Evolutionary conservation across 2,797 vertebrate species (phyloP), one percentile per base, ranked within the genome.

Genomic region (Nothura maculosa): DNA sequence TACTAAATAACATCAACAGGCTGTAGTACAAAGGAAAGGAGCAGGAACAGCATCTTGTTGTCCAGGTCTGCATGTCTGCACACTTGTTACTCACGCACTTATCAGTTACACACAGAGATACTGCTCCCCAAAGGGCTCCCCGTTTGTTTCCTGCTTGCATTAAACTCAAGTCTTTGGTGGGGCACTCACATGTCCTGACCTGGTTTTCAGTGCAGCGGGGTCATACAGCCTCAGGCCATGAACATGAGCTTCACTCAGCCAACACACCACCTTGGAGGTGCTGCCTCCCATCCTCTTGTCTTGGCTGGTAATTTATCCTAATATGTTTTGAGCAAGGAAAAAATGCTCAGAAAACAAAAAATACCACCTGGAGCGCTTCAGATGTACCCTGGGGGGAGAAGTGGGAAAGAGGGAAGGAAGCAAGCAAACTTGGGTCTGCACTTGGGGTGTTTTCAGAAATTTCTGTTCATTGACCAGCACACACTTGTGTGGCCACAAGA

Each of bases 401-500:
- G 50, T 12, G 27, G 28, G 25, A 28, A 28, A 28, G 50, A 28
- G 27, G 25, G 7, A 9, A 52, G 50, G 50, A 40, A 0, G 12
- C 47, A 70, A 84, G 32, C 27, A 57, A 54, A 6, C 19, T 4
- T 62, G 6, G 12, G 9, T 13, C 20, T 22, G 4, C 16, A 36
- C 6, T 43, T 60, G 16, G 22, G 19, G 25, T 48, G 6, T 83
- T 92, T 94, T 77, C 20, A 69, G 25, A 64, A 79, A n/a, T 8
- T 69, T 72, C 64, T 68, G 1, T 20, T 50, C 54, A 14, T 58
- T 34, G n/a, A 73, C 52, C 19, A 62, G 38, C 8, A 10, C 3
- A 80, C 0, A 0, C 8, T 77, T 69, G 47, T 24, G 47, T 24
- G 60, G 19, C 28, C 13, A 73, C 69, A 28, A 0, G 0, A 60